A percentile compares a stretch with the other conserved stretches of the same genome.
Conservation (phyloP, 2,113 vertebrate species). For the Sinocyclocheilus rhinocerous region DNA sequence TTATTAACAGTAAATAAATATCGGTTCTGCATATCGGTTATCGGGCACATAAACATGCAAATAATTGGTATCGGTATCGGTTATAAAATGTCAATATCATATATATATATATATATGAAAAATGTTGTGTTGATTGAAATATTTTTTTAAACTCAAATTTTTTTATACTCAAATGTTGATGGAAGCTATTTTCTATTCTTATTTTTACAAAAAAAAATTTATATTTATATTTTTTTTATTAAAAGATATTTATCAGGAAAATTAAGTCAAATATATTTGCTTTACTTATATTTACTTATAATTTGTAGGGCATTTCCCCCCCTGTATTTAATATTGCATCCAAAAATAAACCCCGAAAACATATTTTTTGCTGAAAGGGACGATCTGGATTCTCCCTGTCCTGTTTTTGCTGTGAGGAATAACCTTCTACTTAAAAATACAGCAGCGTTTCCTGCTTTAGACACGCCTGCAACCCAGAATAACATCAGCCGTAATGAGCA, state of each 20-base stretch:
- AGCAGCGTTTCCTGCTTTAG: slow-evolving; percentile 93
- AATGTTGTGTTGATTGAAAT: too few species aligned
- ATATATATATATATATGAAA: background rate
- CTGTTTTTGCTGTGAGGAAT: slow-evolving; percentile 80
- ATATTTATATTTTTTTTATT: background rate
- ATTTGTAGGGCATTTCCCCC: background rate
- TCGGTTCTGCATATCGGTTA: too few species aligned
- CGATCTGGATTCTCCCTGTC: slow-evolving; percentile 34
- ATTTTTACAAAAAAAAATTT: background rate
- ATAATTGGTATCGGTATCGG: too few species aligned
- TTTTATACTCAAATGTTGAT: background rate
- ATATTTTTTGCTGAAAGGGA: slow-evolving; percentile 5
- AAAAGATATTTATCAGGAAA: background rate
- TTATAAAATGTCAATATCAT: too few species aligned
- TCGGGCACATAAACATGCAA: too few species aligned
- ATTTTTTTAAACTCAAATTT: too few species aligned
- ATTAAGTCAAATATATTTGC: background rate
- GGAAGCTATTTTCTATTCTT: background rate
- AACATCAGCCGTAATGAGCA: slow-evolving; percentile 90
- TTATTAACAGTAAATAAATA: too few species aligned
- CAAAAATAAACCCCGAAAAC: background rate
- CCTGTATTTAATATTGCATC: background rate
- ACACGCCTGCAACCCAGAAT: slow-evolving; percentile 90
- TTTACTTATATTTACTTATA: background rate
- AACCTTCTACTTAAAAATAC: slow-evolving; percentile 92